These are phyloP conservation scores for Andrena haemorrhoa DNA, from an alignment of 2,888 invertebrate species.

Conservation along the genomic window DNA sequence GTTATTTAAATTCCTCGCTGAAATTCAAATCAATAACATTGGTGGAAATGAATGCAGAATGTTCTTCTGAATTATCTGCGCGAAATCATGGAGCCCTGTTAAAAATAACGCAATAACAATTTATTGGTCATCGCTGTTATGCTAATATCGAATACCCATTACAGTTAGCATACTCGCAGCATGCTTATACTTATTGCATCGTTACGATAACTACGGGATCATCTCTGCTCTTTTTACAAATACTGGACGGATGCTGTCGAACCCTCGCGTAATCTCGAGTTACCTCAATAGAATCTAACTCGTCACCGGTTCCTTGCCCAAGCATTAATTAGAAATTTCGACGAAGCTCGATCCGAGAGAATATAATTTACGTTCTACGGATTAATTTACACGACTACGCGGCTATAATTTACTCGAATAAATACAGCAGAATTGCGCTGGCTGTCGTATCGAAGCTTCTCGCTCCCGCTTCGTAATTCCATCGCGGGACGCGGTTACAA, in stretches of 20 bases:
- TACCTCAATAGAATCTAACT: too few relatives aligned
- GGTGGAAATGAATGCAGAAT: background rate
- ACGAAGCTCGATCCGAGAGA: background rate
- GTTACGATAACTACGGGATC: conserved; percentile 70
- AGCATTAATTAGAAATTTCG: conserved; percentile 8
- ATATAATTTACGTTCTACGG: background rate
- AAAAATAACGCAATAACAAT: conserved; percentile 72
- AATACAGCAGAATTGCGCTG: conserved; percentile 31
- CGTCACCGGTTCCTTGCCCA: background rate
- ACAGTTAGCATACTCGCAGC: conserved; percentile 38
- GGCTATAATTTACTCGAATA: conserved; percentile 49
- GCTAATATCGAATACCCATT: conserved; percentile 53
- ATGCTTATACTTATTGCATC: conserved; percentile 49
- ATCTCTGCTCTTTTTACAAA: conserved; percentile 71
- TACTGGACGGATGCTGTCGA: conserved; percentile 30
- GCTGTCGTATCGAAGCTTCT: background rate
- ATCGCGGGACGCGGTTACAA: conserved; percentile 16
- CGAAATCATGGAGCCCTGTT: conserved; percentile 26
- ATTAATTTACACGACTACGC: conserved; percentile 45
- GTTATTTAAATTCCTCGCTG: background rate
- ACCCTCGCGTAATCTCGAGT: too few relatives aligned
- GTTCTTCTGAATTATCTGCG: background rate
- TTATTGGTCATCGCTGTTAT: conserved; percentile 68
- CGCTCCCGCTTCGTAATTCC: conserved; percentile 10
- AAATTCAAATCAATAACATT: background rate